Evolutionary conservation across 2,113 vertebrate species (phyloP).

Genomic region (Peromyscus leucopus): DNA sequence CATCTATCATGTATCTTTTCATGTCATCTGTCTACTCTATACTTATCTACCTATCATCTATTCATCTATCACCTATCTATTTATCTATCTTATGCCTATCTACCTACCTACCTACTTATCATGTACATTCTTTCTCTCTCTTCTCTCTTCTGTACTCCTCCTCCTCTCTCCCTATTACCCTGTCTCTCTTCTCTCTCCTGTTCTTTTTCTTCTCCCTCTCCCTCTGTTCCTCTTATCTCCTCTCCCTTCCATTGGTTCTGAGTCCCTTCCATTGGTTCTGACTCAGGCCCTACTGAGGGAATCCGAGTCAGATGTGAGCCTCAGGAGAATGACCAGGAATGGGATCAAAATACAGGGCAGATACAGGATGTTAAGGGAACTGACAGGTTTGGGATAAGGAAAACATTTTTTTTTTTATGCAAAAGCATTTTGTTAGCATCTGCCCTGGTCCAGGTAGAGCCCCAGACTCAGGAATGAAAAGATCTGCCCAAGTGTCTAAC

Average conservation of each 20-base stretch:
- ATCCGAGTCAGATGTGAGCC: not conserved
- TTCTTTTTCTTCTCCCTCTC: not conserved
- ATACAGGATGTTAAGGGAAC: conserved; percentile 38
- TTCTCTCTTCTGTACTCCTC: not conserved
- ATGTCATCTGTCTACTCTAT: not conserved
- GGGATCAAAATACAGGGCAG: not conserved
- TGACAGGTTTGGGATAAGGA: not conserved
- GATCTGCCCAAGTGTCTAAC: not conserved
- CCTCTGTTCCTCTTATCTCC: not conserved
- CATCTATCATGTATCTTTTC: not conserved
- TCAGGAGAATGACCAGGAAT: conserved; percentile 33
- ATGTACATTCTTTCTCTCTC: not conserved
- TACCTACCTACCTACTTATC: not conserved
- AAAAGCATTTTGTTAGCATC: not conserved
- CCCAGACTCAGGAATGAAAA: not conserved
- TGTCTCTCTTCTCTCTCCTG: not conserved
- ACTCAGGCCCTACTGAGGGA: not conserved
- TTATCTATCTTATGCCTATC: not conserved
- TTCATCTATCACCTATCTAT: not conserved
- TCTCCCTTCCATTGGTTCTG: not conserved
- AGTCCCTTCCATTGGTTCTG: conserved; percentile 24
- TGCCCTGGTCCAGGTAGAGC: not conserved
- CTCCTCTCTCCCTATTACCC: too few relatives aligned
- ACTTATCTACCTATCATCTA: not conserved
- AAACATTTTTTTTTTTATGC: not conserved